Conservation (phyloP, 1,140 invertebrate species). For the Triops cancriformis region DNA sequence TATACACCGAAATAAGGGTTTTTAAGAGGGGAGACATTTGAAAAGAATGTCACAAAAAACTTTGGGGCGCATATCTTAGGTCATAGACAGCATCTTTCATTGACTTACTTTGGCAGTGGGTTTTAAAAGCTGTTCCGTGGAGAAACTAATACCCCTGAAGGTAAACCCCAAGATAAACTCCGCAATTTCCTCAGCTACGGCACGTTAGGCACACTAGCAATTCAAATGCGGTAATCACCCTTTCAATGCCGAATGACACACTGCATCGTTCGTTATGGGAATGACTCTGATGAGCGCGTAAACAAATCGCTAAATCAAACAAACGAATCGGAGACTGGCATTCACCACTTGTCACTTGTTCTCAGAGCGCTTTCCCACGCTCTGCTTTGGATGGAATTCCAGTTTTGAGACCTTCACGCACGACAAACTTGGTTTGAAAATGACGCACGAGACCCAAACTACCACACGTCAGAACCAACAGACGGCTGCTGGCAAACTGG, state of each 20-base stretch:
- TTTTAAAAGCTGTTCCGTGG: neutral
- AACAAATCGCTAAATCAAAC: neutral
- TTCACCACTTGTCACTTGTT: slow-evolving; percentile 10
- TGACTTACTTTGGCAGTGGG: neutral
- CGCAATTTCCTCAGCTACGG: neutral
- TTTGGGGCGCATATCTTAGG: no score
- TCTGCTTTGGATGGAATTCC: neutral
- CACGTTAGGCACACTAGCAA: slow-evolving; percentile 2
- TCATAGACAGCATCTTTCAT: no score
- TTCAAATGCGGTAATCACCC: neutral
- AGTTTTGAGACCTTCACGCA: neutral
- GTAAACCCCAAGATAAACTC: neutral
- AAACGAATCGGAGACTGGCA: neutral
- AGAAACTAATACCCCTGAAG: neutral
- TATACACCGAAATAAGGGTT: neutral
- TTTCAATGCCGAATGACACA: neutral
- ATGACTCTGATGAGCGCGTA: neutral
- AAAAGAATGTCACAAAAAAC: no score
- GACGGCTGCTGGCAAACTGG: neutral
- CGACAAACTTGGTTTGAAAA: neutral
- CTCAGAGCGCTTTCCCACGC: neutral
- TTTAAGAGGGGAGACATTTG: no score
- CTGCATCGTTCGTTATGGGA: neutral
- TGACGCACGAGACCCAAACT: neutral
- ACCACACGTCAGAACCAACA: neutral